Evolutionary conservation across 2,113 vertebrate genomes (phyloP), one percentile per base, ranked within the genome.

Genomic region (Corythoichthys intestinalis): DNA sequence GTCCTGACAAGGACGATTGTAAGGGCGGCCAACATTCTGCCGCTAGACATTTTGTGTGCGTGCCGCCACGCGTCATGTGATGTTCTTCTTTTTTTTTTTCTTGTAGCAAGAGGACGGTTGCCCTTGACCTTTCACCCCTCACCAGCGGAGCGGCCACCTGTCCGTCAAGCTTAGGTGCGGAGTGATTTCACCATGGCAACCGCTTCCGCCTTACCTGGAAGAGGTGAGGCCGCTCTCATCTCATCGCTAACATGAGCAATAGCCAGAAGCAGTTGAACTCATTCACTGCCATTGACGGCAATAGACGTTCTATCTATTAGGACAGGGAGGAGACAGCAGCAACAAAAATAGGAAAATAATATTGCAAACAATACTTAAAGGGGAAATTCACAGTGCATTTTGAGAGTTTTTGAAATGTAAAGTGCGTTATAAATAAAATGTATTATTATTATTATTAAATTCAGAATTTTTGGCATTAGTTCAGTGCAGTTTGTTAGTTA

Each of bases 1-100:
- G 78, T 87, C 74, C 69, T 9, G 46, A 84, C 85, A 83, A 44
- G n/a, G 86, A 78, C 67, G 82, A 70, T 75, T 54, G 67, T 66
- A 63, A 66, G 2, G 37, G 11, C 9, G 1, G 17, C 4, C 4
- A 34, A 63, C 61, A 63, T 63, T 63, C 61, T 20, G 2, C 56
- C 2, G 56, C 13, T 4, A 37, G 6, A 12, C 34, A 58, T 58
- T 37, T 58, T 58, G 56, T 47, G 10, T 63, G 13, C 60, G 35
- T 47, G 13, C 35, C 0, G 34, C 35, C 13, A 50, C 47, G 50
- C 3, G 13, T 13, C 62, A 64, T 39, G 44, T 65, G 34, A 65
- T 3, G 9, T 14, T 38, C 11, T 1, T 52, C 2, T 35, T 17
- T 52, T 12, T 39, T 67, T 38, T 82, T 15, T 4, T 78, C 53